A percentile compares a stretch with the other conserved stretches of the same genome.
Evolutionary conservation across 2,797 vertebrate species (phyloP).

Genomic region (Trachops cirrhosus): DNA sequence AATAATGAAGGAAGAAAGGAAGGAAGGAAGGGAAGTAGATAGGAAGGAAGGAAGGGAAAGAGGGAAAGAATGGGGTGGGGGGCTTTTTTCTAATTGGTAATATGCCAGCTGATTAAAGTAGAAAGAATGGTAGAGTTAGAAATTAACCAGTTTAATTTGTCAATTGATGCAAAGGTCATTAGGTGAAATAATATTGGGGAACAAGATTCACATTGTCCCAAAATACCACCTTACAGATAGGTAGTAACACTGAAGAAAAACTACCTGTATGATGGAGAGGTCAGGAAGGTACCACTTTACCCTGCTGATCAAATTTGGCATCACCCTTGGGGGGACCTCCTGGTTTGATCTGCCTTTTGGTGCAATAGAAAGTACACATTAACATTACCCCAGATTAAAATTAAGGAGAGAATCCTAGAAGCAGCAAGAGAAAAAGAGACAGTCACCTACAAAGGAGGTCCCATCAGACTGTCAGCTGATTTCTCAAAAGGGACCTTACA

Average conservation of each 20-base stretch:
- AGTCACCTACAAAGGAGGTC: too few species aligned
- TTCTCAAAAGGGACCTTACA: too few species aligned
- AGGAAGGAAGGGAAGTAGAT: not conserved
- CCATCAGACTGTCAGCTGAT: too few species aligned
- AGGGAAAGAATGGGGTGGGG: not conserved
- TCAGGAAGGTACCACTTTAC: not conserved
- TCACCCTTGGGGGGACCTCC: not conserved
- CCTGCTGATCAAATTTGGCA: not conserved
- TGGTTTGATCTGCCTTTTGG: not conserved
- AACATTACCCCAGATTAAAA: too few species aligned
- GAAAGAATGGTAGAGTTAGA: not conserved
- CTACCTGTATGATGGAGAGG: not conserved
- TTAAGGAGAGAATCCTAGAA: too few species aligned
- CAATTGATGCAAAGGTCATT: not conserved
- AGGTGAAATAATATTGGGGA: not conserved
- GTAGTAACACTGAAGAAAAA: not conserved
- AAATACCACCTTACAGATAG: not conserved
- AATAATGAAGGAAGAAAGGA: not conserved
- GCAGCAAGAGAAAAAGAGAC: too few species aligned
- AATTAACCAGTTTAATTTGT: not conserved
- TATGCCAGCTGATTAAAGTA: not conserved
- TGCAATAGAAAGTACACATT: not conserved
- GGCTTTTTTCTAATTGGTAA: not conserved
- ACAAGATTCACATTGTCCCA: not conserved
- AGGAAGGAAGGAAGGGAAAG: not conserved